Evolutionary conservation across 1,140 invertebrate species (phyloP), one percentile per base, ranked within the genome.

Genomic region (Yoshiicerus persimilis): DNA sequence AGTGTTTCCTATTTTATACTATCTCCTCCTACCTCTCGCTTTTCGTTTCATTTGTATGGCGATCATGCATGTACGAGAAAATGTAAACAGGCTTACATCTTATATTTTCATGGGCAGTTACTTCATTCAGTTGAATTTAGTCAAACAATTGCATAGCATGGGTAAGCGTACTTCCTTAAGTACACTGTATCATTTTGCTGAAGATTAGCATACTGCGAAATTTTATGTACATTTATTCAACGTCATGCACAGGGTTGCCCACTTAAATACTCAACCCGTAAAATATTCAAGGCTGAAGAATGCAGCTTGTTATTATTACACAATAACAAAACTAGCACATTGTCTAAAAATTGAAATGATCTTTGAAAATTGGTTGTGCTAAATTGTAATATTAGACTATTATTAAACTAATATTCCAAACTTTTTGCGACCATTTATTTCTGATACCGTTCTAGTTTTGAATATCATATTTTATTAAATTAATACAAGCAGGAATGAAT

Each of bases 41-140:
- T 36, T 36, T 32, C 5, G 30, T 38, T 80, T 80, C 32, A 36
- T 80, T 23, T 36, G 75, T 38, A 80, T 80, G 34, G 38, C 75
- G 66, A 10, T 30, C 66, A 32, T 23, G 75, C n/a, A n/a, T n/a
- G 20, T 6, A 32, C 75, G 13, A 36, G 75, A 38, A 80, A 80
- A 80, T 80, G 34, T n/a, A 32, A 80, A 80, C 30, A 23, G n/a
- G 34, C 34, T 2, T 20, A 32, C 32, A 80, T 80, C 75, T 80
- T 56, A 80, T 80, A 80, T 80, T 80, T 80, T 80, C 75, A 80
- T 80, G 75, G 75, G 75, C 75, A 80, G 75, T 80, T 13, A 56
- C 47, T 56, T 30, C 6, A 25, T 70, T 70, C 70, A 16, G 32
- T 34, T 16, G 32, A 34, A 32, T 34, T 30, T 56, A 56, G 47